A percentile compares a stretch with the other conserved stretches of the same genome.
These are phyloP conservation scores for Xerus inauris DNA, from an alignment of 2,113 vertebrate species.

Conservation along the genomic window DNA sequence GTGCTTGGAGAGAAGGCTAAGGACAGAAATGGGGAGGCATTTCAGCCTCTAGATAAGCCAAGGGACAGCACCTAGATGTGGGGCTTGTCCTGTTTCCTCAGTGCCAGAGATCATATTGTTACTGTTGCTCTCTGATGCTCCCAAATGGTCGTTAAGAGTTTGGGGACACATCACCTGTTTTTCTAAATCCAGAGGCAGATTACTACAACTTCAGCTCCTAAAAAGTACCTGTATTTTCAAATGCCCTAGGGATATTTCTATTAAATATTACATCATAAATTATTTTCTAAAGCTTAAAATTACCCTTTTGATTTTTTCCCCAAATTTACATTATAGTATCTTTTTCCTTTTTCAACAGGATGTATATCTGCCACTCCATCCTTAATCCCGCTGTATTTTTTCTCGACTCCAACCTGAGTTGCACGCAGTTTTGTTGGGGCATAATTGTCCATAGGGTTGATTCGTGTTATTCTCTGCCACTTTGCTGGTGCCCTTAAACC, in stretches of 20 bases:
- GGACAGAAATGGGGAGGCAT: background rate
- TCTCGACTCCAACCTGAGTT: background rate
- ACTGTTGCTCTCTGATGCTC: background rate
- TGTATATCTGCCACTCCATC: background rate
- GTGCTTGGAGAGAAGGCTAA: background rate
- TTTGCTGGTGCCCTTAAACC: background rate
- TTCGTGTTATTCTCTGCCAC: background rate
- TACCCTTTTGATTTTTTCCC: background rate
- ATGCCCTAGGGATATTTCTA: background rate
- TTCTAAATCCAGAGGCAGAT: background rate
- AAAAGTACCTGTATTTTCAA: background rate
- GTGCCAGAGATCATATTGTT: fast-evolving
- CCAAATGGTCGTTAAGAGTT: background rate
- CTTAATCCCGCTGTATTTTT: too few species aligned
- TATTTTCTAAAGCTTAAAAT: background rate
- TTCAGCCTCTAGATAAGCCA: fast-evolving
- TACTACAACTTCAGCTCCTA: fast-evolving
- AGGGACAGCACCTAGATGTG: background rate
- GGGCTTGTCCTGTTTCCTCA: background rate
- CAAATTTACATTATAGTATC: background rate
- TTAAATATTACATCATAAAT: background rate
- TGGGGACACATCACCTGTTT: background rate
- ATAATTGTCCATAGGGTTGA: too few species aligned
- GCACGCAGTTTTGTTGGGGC: background rate
- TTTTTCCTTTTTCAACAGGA: background rate